These are phyloP conservation scores for Mustela lutreola DNA, from an alignment of 2,113 vertebrate species.

Conservation along the genomic window DNA sequence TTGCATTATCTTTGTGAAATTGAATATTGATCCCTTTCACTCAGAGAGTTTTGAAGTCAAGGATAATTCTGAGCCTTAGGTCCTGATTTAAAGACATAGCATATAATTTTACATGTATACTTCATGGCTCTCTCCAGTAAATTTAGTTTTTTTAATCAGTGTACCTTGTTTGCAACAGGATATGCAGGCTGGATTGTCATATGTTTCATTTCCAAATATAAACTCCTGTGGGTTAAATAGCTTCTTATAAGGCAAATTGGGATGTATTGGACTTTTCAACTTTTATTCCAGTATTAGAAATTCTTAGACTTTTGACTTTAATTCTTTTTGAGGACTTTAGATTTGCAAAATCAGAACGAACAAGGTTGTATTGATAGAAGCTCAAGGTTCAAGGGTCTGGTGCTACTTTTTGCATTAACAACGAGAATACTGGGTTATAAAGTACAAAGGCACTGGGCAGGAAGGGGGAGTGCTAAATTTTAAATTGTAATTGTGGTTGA, in stretches of 20 bases:
- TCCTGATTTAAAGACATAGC: conserved; percentile 21
- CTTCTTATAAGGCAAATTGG: neutral
- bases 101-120: conserved; percentile 38
- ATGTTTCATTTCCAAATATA: neutral
- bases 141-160: conserved; percentile 58
- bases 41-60: conserved; percentile 60
- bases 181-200: neutral
- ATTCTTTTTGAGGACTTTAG: neutral
- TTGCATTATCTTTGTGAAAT: conserved; percentile 75
- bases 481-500: neutral
- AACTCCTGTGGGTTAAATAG: neutral
- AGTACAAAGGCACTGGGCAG: neutral
- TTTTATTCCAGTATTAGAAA: neutral
- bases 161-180: neutral
- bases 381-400: neutral
- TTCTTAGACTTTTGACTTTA: neutral
- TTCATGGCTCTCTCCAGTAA: neutral
- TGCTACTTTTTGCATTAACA: neutral
- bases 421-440: neutral
- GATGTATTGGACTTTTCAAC: neutral
- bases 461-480: neutral
- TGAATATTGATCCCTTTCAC: conserved; percentile 80
- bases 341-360: conserved; percentile 11
- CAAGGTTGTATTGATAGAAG: accelerated
- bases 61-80: neutral